phyloP scores from a whole-genome alignment of 2,888 invertebrate genomes.

The Chironomus tentans region DNA sequence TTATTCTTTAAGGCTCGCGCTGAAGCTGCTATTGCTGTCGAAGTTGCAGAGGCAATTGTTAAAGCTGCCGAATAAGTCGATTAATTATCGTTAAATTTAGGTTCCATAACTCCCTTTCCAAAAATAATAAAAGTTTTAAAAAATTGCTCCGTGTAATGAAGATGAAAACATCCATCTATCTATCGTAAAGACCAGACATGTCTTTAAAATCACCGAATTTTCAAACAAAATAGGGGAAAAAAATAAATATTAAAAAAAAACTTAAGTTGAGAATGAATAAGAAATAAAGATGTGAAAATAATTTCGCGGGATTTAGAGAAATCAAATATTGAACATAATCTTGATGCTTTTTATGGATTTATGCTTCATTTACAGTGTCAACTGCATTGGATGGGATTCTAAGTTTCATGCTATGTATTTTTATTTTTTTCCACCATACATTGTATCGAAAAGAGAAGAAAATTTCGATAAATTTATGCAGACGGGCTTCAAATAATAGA shows the following conservation, averaged over 20 bases:
- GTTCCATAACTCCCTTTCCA: background rate
- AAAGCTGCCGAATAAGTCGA: slow-evolving; percentile 58
- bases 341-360: background rate
- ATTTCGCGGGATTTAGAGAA: background rate
- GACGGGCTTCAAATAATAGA: no score
- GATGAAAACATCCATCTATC: no score
- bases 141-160: background rate
- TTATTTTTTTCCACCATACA: no score
- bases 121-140: background rate
- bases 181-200: background rate
- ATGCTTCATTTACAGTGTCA: background rate
- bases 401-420: no score
- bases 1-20: slow-evolving; percentile 56
- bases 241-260: background rate
- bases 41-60: slow-evolving; percentile 88
- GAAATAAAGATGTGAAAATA: background rate
- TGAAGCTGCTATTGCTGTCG: slow-evolving; percentile 86
- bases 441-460: no score
- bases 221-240: no score
- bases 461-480: no score
- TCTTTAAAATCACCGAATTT: background rate
- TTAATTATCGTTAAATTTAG: background rate
- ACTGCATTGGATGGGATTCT: no score
- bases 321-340: background rate
- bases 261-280: background rate